Evolutionary conservation across 2,888 invertebrate genomes (phyloP), one percentile per base, ranked within the genome.

Genomic region (Hyppa rectilinea): DNA sequence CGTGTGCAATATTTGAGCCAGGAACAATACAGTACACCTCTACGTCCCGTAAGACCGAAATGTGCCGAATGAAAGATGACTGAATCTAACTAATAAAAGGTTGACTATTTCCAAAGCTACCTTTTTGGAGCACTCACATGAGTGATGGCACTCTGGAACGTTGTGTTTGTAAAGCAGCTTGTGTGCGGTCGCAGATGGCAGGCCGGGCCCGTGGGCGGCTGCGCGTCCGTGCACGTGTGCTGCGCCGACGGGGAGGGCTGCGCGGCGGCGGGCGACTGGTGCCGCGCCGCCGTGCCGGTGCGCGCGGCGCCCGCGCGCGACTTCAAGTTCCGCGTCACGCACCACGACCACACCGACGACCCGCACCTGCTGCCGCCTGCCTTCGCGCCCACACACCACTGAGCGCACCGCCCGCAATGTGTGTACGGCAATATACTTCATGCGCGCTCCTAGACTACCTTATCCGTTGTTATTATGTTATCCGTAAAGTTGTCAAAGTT

Each of bases 311-410:
- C 90, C 50, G 45, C 87, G 69, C 89, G 89, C 12, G 89, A 89
- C 85, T 69, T 69, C 78, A 84, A 82, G 80, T 87, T 87, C 65
- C 82, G 71, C 52, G 45, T 29, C 38, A 38, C 72, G 7, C 14
- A 58, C 43, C 90, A 89, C 83, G 92, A 92, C 87, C 78, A 88
- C 84, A 92, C 92, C 7, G 90, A 89, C 75, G 89, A 90, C 78
- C 17, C 73, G 20, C 79, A 63, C 20, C 84, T 90, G 14, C 70
- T 87, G 80, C 88, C 90, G 26, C 73, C 76, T 0, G 52, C 23
- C 20, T 5, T 23, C 31, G 17, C 23, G 0, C 40, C 49, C 9
- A n/a, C 36, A n/a, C 5, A 29, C 17, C n/a, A 45, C 3, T 66
- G 47, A 59, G 12, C 40, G 9, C 40, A 31, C 38, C 23, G n/a